Evolutionary conservation across 2,113 vertebrate species (phyloP).

Genomic region (Silurus meridionalis): DNA sequence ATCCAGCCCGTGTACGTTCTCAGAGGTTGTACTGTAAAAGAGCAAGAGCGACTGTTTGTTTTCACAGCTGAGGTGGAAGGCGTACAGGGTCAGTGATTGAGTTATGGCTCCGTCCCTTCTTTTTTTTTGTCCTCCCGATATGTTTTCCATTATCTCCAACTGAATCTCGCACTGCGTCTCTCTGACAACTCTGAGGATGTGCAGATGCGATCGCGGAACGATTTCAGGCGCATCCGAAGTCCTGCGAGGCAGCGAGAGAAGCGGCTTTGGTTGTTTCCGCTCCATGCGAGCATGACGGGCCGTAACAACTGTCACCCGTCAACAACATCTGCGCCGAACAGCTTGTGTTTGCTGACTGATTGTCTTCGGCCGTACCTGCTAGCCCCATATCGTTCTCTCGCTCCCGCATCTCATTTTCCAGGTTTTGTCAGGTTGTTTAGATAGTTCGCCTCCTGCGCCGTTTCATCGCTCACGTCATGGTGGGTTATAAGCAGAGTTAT

Average conservation of each 20-base stretch:
- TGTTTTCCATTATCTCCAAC: no score
- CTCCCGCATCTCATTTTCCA: conserved; percentile 21
- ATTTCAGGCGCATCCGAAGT: conserved; percentile 1
- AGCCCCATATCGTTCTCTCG: conserved; percentile 2
- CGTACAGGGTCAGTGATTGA: not conserved
- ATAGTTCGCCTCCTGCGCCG: not conserved
- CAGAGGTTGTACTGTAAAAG: conserved; percentile 14
- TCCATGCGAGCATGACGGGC: conserved; percentile 41
- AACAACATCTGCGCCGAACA: conserved; percentile 54
- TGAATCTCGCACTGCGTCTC: not conserved
- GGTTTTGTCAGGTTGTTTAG: conserved; percentile 26
- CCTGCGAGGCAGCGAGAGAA: conserved; percentile 11
- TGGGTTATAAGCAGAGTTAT: not conserved
- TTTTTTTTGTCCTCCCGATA: not conserved
- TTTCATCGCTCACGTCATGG: not conserved
- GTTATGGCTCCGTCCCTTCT: not conserved
- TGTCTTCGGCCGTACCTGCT: conserved; percentile 41
- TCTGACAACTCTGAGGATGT: conserved; percentile 21
- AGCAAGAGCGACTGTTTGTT: conserved; percentile 28
- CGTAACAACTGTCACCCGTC: conserved; percentile 54
- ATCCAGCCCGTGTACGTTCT: conserved; percentile 38
- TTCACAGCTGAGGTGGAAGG: conserved; percentile 30
- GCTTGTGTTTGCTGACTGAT: conserved; percentile 48
- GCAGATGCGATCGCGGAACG: not conserved
- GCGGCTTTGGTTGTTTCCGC: conserved; percentile 34